These are phyloP conservation scores for Takifugu rubripes DNA, from an alignment of 2,797 vertebrate genomes.

Conservation along the genomic window DNA sequence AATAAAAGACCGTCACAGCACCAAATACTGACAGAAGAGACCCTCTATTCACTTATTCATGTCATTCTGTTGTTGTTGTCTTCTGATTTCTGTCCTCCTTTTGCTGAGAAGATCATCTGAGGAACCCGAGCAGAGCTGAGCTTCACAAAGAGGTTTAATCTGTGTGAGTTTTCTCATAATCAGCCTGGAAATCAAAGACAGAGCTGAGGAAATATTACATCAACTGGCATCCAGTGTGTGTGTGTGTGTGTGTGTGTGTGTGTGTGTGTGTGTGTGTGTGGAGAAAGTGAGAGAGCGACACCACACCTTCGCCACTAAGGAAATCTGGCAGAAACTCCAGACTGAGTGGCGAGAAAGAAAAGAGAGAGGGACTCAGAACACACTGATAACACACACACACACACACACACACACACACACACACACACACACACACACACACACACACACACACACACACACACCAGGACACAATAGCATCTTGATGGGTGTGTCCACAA, in stretches of 20 bases:
- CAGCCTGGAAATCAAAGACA: too few relatives aligned
- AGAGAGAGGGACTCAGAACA: slow-evolving; percentile 40
- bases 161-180: too few relatives aligned
- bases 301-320: slow-evolving; percentile 83
- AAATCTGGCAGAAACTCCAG: slow-evolving; percentile 77
- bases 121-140: too few relatives aligned
- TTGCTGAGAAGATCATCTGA: too few relatives aligned
- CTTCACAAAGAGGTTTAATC: too few relatives aligned
- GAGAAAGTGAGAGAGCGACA: slow-evolving; percentile 45
- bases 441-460: slow-evolving; percentile 36
- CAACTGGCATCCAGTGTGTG: not conserved
- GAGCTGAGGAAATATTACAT: too few relatives aligned
- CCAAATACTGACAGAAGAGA: too few relatives aligned
- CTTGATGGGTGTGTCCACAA: slow-evolving; percentile 56
- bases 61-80: too few relatives aligned
- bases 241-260: not conserved
- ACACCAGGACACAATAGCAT: slow-evolving; percentile 65
- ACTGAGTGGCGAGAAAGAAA: slow-evolving; percentile 74
- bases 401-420: slow-evolving; percentile 31
- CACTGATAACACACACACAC: slow-evolving; percentile 31
- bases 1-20: too few relatives aligned
- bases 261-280: not conserved
- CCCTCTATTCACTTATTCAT: too few relatives aligned
- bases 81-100: too few relatives aligned
- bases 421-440: slow-evolving; percentile 35